Base-by-base conservation (phyloP, 2,113 vertebrate species). In the Boulengeromyrus knoepffleri region DNA sequence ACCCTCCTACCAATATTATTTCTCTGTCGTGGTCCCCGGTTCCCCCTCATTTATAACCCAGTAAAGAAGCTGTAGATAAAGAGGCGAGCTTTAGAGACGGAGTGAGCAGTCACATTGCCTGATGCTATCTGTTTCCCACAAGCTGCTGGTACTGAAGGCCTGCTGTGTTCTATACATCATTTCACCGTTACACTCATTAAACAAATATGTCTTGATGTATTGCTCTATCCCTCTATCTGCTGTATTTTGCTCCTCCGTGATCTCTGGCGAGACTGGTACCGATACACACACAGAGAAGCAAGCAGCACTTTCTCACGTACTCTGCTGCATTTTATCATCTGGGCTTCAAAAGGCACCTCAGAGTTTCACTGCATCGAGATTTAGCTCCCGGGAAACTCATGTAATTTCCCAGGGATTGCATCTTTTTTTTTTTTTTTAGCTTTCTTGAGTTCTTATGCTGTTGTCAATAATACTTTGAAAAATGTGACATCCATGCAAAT, bases 81-180 rank as follows among this genome's bases (percentile, higher is more conserved):
- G 96, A 95, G 95, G 94, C 93, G 93, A 92, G 94, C 96, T 95
- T 93, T 90, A 95, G 97, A 97, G 98, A 97, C 95, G 92, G 96
- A 98, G 97, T 95, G 97, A 97, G 96, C 96, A 97, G 97, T 97
- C 97, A 97, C 95, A 96, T 95, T 93, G 93, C 93, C 92, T 95
- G 97, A 98, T 97, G 96, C 94, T 98, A 98, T 98, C 97, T 97
- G 93, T 95, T 96, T 95, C 95, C 96, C 96, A 96, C 96, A 96
- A 97, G 94, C 96, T 96, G 92, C 96, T 95, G 96, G 96, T 96
- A 97, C 96, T 93, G 97, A 96, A 96, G 95, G 94, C 95, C 97
- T 97, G 98, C 97, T 97, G 96, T 97, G 96, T 97, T 98, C 97
- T 98, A 97, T 97, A 97, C 96, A 96, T 98, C 97, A 98, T 97